Evolutionary conservation across 2,797 vertebrate genomes (phyloP).

Genomic region (Tadarida brasiliensis): DNA sequence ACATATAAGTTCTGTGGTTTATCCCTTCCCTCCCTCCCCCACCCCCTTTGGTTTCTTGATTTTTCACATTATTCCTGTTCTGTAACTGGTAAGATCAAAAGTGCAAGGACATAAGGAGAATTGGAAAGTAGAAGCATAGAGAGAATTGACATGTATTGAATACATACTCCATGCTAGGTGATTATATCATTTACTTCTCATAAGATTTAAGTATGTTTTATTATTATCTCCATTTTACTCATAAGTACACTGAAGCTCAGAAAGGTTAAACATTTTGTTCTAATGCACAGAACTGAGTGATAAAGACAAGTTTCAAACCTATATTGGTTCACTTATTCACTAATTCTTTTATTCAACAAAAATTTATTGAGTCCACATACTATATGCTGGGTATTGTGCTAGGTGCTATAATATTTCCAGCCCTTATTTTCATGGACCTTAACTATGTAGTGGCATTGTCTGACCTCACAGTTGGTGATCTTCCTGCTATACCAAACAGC

Average conservation of each 20-base stretch:
- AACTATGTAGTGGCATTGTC: neutral
- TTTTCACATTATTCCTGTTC: neutral
- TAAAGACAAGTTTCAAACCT: slow-evolving; percentile 47
- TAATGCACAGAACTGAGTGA: slow-evolving; percentile 18
- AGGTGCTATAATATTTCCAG: neutral
- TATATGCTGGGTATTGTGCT: neutral
- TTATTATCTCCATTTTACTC: slow-evolving; percentile 61
- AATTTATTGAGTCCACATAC: neutral
- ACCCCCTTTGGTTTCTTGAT: no score
- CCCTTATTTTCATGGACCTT: neutral
- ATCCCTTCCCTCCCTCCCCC: no score
- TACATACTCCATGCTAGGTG: neutral
- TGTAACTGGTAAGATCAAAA: slow-evolving; percentile 34
- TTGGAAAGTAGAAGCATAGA: slow-evolving; percentile 56
- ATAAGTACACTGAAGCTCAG: slow-evolving; percentile 2
- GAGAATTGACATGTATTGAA: slow-evolving; percentile 31
- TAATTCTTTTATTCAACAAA: slow-evolving; percentile 48
- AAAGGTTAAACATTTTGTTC: slow-evolving; percentile 54
- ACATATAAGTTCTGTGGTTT: no score
- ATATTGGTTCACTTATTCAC: neutral
- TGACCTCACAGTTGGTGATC: neutral
- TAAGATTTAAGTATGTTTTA: slow-evolving; percentile 39
- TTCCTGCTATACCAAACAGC: neutral
- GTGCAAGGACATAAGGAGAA: slow-evolving; percentile 53
- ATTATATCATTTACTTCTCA: slow-evolving; percentile 13